A percentile compares a stretch with the other conserved stretches of the same genome.
These are phyloP conservation scores for Panulirus ornatus DNA, from an alignment of 1,140 invertebrate species.

Conservation along the genomic window DNA sequence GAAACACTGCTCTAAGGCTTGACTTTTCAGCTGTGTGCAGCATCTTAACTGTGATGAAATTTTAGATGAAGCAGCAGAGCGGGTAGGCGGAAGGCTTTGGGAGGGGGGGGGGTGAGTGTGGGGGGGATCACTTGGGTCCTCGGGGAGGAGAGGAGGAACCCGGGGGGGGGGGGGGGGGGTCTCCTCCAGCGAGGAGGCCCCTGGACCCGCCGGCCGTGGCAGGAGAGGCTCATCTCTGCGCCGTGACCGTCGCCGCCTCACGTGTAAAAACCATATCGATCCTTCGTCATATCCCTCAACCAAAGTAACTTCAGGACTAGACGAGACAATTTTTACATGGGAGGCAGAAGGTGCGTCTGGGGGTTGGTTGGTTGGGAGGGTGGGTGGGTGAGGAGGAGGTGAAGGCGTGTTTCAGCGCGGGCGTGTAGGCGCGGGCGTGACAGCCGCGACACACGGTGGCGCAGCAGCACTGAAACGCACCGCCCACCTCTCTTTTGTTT, in stretches of 20 bases:
- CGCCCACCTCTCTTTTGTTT: constrained; percentile 44
- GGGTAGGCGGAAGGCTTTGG: no score
- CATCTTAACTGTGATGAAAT: no score
- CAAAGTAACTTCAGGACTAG: neutral
- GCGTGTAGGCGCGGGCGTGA: neutral
- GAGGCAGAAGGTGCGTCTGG: neutral
- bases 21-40: no score
- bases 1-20: no score
- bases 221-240: no score
- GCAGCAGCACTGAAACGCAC: constrained; percentile 11
- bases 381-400: neutral
- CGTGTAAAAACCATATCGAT: neutral
- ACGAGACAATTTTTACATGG: neutral
- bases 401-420: neutral
- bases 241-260: neutral
- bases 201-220: no score
- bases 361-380: neutral
- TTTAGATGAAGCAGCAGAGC: no score
- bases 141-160: no score
- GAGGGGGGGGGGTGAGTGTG: no score
- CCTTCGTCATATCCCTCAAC: neutral
- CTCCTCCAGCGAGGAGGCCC: no score
- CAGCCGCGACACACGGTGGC: neutral
- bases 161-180: no score
- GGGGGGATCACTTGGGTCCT: no score